A percentile compares a stretch with the other conserved stretches of the same genome.
Evolutionary conservation across 2,888 invertebrate genomes (phyloP).

Genomic region (Orthosia gothica): DNA sequence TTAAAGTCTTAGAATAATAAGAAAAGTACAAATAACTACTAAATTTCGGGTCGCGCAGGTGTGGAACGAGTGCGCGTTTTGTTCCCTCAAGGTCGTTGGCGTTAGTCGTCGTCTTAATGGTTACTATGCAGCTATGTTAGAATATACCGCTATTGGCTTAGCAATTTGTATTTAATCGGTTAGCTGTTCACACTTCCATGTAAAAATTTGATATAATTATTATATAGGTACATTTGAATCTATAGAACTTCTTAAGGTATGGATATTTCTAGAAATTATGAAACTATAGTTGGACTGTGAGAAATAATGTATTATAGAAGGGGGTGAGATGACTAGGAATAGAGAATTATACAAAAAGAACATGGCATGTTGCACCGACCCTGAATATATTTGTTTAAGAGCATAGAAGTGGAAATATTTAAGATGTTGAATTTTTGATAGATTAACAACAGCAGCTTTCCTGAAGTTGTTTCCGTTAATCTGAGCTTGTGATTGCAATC

Average conservation of each 20-base stretch:
- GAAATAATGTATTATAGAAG: not conserved
- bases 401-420: not conserved
- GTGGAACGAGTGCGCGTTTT: too few relatives aligned
- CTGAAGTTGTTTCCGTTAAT: slow-evolving; percentile 4
- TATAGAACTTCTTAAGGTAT: not conserved
- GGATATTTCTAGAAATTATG: not conserved
- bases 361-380: not conserved
- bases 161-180: not conserved
- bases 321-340: not conserved
- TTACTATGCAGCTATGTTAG: not conserved
- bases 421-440: not conserved
- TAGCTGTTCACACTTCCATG: not conserved
- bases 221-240: not conserved
- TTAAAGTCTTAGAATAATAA: too few relatives aligned
- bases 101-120: too few relatives aligned
- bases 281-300: not conserved
- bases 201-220: not conserved
- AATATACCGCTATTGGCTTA: not conserved
- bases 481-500: slow-evolving; percentile 19
- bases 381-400: not conserved
- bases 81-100: too few relatives aligned
- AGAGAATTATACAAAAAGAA: not conserved
- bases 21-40: too few relatives aligned
- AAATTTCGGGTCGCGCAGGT: too few relatives aligned
- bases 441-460: not conserved